Conservation (phyloP, 2,797 vertebrate genomes). For the Sebastes hopkinsi region DNA sequence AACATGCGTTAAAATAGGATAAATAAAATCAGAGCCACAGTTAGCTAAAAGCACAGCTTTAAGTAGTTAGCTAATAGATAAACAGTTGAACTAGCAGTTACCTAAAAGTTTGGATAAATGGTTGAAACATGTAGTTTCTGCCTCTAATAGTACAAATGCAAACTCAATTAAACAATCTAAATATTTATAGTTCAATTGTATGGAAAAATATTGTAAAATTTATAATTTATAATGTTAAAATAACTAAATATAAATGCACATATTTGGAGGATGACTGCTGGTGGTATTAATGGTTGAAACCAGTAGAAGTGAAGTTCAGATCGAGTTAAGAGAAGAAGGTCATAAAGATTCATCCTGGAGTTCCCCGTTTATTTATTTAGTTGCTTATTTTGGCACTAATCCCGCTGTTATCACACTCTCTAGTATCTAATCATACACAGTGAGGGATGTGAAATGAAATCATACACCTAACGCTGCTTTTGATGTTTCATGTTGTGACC, state of each 20-base stretch:
- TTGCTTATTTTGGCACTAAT: conserved; percentile 46
- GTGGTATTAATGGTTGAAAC: neutral
- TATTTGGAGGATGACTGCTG: neutral
- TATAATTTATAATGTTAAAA: neutral
- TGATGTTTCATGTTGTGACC: conserved; percentile 59
- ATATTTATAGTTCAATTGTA: neutral
- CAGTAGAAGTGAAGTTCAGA: conserved; percentile 11
- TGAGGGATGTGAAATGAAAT: conserved; percentile 53
- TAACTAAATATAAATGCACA: neutral
- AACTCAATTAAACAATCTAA: neutral
- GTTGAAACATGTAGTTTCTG: neutral
- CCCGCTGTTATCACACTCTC: conserved; percentile 7
- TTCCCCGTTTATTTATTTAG: conserved; percentile 61
- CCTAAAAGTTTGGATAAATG: neutral
- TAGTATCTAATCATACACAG: conserved; percentile 54
- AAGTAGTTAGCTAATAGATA: no score
- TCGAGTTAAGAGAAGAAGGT: conserved; percentile 37
- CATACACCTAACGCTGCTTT: conserved; percentile 60
- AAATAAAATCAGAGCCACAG: no score
- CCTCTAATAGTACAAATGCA: neutral
- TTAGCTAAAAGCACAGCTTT: neutral
- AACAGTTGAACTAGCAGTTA: neutral
- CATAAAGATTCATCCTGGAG: conserved; percentile 49
- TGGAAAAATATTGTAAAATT: neutral
- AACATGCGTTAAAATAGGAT: no score